phyloP scores from a whole-genome alignment of 2,888 invertebrate genomes.

The Drosophila yooni region DNA sequence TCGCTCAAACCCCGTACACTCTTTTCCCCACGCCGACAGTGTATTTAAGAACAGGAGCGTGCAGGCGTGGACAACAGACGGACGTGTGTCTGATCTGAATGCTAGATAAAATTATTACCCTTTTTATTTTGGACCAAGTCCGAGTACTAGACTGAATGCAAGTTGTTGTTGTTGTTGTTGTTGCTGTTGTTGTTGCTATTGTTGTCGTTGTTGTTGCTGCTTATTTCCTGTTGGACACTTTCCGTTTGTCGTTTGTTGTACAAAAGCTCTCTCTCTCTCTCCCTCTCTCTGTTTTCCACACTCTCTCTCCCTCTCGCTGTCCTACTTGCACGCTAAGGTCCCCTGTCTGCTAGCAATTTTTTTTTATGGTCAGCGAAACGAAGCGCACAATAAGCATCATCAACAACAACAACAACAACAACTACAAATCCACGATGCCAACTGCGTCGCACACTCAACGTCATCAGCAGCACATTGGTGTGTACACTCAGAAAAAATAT shows the following conservation, averaged over 20 bases:
- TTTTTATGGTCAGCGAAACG: conserved; percentile 68
- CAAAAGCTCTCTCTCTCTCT: conserved; percentile 49
- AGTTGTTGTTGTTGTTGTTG: conserved; percentile 34
- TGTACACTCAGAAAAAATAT: neutral
- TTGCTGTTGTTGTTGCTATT: conserved; percentile 46
- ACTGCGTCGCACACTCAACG: conserved; percentile 64
- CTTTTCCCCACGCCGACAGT: no score
- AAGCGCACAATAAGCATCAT: conserved; percentile 82
- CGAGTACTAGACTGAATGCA: conserved; percentile 45
- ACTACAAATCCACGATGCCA: conserved; percentile 12
- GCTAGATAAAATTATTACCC: conserved; percentile 84
- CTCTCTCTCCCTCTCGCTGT: neutral
- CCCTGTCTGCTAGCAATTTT: conserved; percentile 24
- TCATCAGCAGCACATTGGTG: conserved; percentile 76
- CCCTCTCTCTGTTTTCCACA: neutral
- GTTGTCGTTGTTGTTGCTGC: conserved; percentile 55
- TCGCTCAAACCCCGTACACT: neutral
- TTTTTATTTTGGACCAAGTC: conserved; percentile 69
- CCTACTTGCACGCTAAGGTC: conserved; percentile 16
- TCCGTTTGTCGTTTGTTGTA: conserved; percentile 83
- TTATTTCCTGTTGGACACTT: conserved; percentile 84
- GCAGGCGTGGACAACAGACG: conserved; percentile 41
- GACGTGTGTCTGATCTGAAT: conserved; percentile 84
- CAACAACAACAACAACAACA: conserved; percentile 60
- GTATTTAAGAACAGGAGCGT: conserved; percentile 8